Percentiles rank a stretch among this genome's conserved stretches.
Evolutionary conservation across 2,113 vertebrate genomes (phyloP).

Genomic region (Syrrhaptes paradoxus): DNA sequence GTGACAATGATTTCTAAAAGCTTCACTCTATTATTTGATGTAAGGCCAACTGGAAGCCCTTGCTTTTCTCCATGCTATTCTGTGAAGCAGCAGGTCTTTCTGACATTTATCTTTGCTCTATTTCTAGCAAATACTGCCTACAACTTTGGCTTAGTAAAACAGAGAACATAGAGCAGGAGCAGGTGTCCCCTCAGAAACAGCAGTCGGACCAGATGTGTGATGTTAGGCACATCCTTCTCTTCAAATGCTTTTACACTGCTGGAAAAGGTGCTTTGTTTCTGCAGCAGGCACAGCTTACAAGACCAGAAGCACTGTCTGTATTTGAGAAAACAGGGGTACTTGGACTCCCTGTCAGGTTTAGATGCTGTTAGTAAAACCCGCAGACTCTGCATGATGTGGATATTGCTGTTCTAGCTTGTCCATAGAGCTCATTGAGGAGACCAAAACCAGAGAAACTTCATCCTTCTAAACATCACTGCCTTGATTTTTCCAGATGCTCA

Average conservation of each 20-base stretch:
- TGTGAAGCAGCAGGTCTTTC: neutral
- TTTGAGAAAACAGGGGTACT: neutral
- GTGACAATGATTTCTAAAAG: neutral
- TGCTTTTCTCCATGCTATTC: neutral
- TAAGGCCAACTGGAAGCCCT: slow-evolving; percentile 1
- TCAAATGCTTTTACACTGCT: neutral
- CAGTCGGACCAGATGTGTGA: neutral
- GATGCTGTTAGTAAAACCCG: neutral
- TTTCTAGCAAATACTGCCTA: neutral
- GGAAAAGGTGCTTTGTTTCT: neutral
- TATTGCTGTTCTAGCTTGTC: neutral
- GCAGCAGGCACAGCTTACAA: neutral
- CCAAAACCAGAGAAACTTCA: neutral
- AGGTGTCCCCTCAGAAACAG: neutral
- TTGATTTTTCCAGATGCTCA: neutral
- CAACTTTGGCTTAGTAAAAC: neutral
- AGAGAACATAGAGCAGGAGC: neutral
- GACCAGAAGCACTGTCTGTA: neutral
- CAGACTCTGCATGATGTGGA: neutral
- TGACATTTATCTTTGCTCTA: neutral
- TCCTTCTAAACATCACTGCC: neutral
- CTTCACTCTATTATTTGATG: neutral
- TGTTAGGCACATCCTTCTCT: neutral
- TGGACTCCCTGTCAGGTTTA: neutral
- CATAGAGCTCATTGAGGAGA: neutral